These are phyloP conservation scores for Hybos culiciformis DNA, from an alignment of 2,888 invertebrate genomes.

Conservation along the genomic window DNA sequence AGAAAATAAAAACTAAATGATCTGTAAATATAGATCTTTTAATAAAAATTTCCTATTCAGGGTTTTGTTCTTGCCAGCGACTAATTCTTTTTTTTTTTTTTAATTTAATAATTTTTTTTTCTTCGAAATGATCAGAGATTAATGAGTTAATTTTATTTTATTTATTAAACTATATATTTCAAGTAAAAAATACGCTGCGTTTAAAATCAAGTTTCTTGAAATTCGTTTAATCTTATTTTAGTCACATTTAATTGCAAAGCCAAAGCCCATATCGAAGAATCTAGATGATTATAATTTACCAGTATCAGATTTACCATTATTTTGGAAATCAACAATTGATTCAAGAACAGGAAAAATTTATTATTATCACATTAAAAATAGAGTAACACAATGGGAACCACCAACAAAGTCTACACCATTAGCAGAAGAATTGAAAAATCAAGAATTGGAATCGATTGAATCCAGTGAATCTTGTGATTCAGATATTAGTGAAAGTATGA, in stretches of 20 bases:
- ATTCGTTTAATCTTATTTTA: constrained; percentile 4
- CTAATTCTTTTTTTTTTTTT: too few relatives aligned
- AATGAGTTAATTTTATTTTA: background rate
- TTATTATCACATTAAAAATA: constrained; percentile 75
- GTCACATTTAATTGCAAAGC: constrained; percentile 22
- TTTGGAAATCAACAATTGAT: constrained; percentile 80
- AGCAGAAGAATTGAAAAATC: constrained; percentile 17
- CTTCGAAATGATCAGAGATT: too few relatives aligned
- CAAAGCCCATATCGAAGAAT: constrained; percentile 22
- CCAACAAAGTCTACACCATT: constrained; percentile 34
- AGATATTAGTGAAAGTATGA: background rate
- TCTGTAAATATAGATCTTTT: too few relatives aligned
- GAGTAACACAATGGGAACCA: constrained; percentile 69
- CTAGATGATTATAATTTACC: constrained; percentile 32
- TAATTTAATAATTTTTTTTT: too few relatives aligned
- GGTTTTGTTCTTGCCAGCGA: too few relatives aligned
- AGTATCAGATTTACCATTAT: constrained; percentile 56
- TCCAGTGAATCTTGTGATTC: constrained; percentile 5
- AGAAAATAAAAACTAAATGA: too few relatives aligned
- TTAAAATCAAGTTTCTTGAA: background rate
- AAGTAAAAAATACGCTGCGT: background rate
- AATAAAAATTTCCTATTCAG: too few relatives aligned
- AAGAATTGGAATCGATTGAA: constrained; percentile 3
- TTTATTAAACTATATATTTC: background rate
- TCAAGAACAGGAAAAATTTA: constrained; percentile 64